Evolutionary conservation across 2,113 vertebrate species (phyloP).

Genomic region (Pygathrix nemaeus): DNA sequence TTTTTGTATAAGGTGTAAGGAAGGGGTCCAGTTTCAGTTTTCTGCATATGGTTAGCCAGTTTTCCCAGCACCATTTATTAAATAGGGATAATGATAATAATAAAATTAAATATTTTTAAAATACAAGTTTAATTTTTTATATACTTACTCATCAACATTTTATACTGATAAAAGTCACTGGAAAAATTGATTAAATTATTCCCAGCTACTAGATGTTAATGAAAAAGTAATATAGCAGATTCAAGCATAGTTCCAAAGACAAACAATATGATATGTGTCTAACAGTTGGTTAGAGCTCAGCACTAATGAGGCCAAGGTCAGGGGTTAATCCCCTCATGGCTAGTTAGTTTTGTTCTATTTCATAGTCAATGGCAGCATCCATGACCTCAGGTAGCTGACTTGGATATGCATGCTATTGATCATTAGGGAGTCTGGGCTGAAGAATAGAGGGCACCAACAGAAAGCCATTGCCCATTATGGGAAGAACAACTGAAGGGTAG

Average conservation of each 20-base stretch:
- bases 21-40: too few relatives aligned
- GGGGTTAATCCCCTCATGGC: slow-evolving; percentile 11
- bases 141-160: slow-evolving; percentile 35
- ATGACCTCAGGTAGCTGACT: neutral
- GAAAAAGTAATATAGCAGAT: slow-evolving; percentile 53
- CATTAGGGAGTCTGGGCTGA: neutral
- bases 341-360: slow-evolving; percentile 36
- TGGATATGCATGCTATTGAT: neutral
- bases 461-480: neutral
- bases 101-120: neutral
- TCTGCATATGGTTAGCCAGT: too few relatives aligned
- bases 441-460: neutral
- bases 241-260: slow-evolving; percentile 47
- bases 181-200: slow-evolving; percentile 49
- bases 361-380: neutral
- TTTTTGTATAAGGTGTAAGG: too few relatives aligned
- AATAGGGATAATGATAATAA: too few relatives aligned
- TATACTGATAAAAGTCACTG: slow-evolving; percentile 14
- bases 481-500: neutral
- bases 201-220: slow-evolving; percentile 55
- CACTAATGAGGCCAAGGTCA: slow-evolving; percentile 45
- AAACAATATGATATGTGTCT: neutral
- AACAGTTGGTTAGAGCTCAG: slow-evolving; percentile 23
- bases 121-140: slow-evolving; percentile 7
- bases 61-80: too few relatives aligned